A percentile compares a stretch with the other conserved stretches of the same genome.
Conservation (phyloP, 2,888 invertebrate species). For the Philonicus albiceps region DNA sequence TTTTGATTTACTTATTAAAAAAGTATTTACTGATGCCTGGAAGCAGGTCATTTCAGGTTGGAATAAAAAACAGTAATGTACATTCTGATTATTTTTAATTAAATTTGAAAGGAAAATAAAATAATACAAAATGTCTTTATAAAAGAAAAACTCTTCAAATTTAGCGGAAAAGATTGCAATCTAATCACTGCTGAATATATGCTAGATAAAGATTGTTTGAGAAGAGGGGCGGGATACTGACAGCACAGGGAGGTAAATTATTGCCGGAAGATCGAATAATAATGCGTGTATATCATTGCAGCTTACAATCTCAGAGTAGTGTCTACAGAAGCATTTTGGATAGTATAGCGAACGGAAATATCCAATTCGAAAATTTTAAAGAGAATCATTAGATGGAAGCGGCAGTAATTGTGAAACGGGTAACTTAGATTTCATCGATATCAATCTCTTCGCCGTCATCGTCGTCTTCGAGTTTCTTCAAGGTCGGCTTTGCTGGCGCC, state of each 20-base stretch:
- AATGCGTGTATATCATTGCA: neutral
- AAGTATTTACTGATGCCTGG: no score
- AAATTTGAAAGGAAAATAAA: neutral
- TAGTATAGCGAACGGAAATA: neutral
- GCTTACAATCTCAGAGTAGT: neutral
- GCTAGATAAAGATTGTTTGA: neutral
- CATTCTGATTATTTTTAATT: constrained; percentile 22
- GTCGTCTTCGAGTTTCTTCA: constrained; percentile 66
- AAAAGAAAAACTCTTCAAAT: constrained; percentile 8
- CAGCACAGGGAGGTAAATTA: neutral
- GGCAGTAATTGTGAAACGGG: neutral
- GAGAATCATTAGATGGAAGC: neutral
- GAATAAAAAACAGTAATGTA: neutral
- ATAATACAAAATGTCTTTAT: neutral
- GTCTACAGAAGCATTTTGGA: constrained; percentile 13
- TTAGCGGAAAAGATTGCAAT: neutral
- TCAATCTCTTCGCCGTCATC: constrained; percentile 86
- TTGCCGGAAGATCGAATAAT: neutral
- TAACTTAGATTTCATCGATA: constrained; percentile 86
- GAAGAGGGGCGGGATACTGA: neutral
- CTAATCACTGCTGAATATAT: neutral
- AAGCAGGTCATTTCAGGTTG: no score
- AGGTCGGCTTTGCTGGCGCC: constrained; percentile 59
- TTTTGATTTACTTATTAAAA: no score
- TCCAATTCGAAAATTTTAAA: neutral